Conservation (phyloP, 2,113 vertebrate species). For the Choloepus hoffmanni region DNA sequence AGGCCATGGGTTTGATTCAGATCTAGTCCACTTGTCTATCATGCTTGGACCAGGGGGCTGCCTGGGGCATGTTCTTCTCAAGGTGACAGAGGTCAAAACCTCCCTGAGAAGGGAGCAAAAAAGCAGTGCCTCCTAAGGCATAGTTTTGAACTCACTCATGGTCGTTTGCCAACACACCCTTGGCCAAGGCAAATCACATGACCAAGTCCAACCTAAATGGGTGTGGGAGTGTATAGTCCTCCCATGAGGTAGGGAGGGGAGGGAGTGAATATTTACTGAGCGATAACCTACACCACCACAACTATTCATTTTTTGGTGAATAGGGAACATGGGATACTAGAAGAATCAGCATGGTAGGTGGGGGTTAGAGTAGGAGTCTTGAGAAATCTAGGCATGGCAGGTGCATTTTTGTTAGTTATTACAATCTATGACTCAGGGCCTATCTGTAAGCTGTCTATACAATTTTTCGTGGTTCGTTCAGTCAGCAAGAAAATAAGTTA, state of each 20-base stretch:
- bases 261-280: background rate
- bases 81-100: background rate
- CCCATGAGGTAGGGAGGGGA: background rate
- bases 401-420: constrained; percentile 43
- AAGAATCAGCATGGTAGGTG: background rate
- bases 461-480: constrained; percentile 24
- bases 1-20: background rate
- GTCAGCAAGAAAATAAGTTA: constrained; percentile 15
- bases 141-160: background rate
- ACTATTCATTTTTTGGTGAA: constrained; percentile 8
- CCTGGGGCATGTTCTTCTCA: background rate
- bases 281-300: background rate
- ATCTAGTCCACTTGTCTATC: background rate
- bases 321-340: background rate
- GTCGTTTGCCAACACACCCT: background rate
- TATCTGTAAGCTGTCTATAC: constrained; percentile 43
- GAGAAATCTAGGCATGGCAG: background rate
- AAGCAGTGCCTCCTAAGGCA: background rate
- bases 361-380: background rate
- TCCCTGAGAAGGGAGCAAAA: constrained; percentile 39
- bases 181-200: background rate
- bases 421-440: background rate
- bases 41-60: background rate
- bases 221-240: background rate
- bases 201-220: background rate